Base-by-base conservation (phyloP, 2,797 vertebrate species). In the Rhadinocentrus ornatus region DNA sequence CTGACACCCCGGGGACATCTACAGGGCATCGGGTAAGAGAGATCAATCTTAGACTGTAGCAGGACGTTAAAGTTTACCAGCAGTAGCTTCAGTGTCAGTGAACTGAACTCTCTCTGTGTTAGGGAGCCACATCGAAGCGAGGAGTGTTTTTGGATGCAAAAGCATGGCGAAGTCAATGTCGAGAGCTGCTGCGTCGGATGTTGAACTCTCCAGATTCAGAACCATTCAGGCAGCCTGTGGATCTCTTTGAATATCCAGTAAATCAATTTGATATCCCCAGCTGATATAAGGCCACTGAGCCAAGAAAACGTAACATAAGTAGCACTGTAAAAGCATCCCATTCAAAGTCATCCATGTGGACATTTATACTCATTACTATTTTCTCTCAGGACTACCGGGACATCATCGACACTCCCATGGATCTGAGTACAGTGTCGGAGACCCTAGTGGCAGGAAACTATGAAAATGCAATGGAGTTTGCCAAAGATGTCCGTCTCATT, bases 401-500 rank as follows among this genome's bases (percentile, higher is more conserved):
- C 88, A 97, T 97, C 78, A 96, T 97, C n/a, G 96, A 98, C 86
- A 97, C 96, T 52, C 98, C 97, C 32, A 96, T 99, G 98, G 98
- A 99, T 89, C 95, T 99, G 89, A 94, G 95, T 61, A 98, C 96
- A 22, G 97, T 99, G 89, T 96, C 96, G 35, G 96, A 97, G 94
- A 97, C 96, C 1, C 93, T 99, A 82, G 77, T 89, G 77, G 95
- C 91, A 52, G 97, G 93, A 64, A 98, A 96, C 86, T 99, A 99
- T 41, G 95, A 94, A 83, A 97, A 95, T 83, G 97, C 98, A 6
- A 89, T 98, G 90, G 98, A 99, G 93, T 99, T 98, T 80, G 94
- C 96, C 91, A 98, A 98, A 94, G 98, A 99, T 57, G 93, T 99
- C 63, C 96, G 96, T 44, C 95, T 99, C 78, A 99, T 99, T 92